phyloP scores from a whole-genome alignment of 2,888 invertebrate species.

The Eupeodes latifasciatus region DNA sequence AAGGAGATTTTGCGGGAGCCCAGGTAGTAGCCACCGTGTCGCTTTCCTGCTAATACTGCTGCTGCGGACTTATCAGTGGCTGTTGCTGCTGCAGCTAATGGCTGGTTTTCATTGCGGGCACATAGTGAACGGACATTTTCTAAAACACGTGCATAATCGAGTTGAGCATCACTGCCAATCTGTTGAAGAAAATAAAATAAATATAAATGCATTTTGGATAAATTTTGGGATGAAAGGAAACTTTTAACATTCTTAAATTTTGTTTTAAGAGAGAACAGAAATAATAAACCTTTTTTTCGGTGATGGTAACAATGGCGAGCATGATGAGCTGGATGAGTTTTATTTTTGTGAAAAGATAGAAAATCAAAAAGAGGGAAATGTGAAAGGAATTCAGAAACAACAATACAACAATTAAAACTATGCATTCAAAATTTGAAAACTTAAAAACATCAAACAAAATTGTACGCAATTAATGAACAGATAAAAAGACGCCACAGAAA shows the following conservation, averaged over 20 bases:
- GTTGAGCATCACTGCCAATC: conserved; percentile 82
- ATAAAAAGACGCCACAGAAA: background rate
- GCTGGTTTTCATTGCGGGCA: conserved; percentile 86
- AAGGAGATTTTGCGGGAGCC: conserved; percentile 89
- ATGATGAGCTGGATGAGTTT: conserved; percentile 58
- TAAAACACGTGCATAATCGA: conserved; percentile 84
- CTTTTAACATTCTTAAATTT: conserved; percentile 31
- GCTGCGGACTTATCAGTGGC: conserved; percentile 78
- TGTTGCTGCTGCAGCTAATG: conserved; percentile 78
- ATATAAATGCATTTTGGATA: background rate
- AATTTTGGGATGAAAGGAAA: conserved; percentile 14
- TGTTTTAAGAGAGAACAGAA: conserved; percentile 39
- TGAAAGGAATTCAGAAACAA: conserved; percentile 2
- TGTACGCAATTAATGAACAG: background rate
- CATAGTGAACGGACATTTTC: conserved; percentile 87
- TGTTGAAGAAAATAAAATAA: conserved; percentile 59
- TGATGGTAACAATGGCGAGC: conserved; percentile 48
- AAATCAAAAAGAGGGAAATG: conserved; percentile 4
- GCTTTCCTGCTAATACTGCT: conserved; percentile 77
- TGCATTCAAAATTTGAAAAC: conserved; percentile 26
- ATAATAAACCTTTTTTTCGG: conserved; percentile 52
- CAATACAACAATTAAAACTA: conserved; percentile 4
- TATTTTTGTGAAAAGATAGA: background rate
- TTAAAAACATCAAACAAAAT: background rate
- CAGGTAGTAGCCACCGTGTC: conserved; percentile 82